Evolutionary conservation across 2,113 vertebrate species (phyloP).

Genomic region (Dicerorhinus sumatrensis): DNA sequence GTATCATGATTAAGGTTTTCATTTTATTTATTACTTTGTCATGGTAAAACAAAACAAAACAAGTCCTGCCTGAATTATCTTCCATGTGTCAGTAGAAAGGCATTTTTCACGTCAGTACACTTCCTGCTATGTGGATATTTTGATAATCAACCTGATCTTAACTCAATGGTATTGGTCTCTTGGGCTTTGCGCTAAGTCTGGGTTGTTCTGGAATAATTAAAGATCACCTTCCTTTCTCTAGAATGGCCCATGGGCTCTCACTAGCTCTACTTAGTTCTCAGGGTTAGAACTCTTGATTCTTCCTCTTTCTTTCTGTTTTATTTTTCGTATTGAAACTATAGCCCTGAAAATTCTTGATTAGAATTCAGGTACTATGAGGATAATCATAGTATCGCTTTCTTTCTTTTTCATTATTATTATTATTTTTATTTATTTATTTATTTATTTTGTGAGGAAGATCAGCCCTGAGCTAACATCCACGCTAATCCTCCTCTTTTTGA

Average conservation of each 20-base stretch:
- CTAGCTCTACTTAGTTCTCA: background rate
- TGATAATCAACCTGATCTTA: background rate
- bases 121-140: background rate
- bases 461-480: too few species aligned
- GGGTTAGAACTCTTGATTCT: background rate
- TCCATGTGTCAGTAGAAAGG: slow-evolving; percentile 7
- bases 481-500: too few species aligned
- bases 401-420: too few species aligned
- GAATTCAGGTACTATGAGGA: slow-evolving; percentile 23
- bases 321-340: background rate
- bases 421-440: too few species aligned
- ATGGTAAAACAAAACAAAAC: slow-evolving; percentile 63
- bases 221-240: background rate
- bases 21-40: slow-evolving; percentile 39
- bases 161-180: background rate
- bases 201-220: background rate
- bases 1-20: background rate
- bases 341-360: background rate
- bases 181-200: background rate
- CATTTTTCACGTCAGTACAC: background rate
- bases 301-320: background rate
- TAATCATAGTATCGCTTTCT: background rate
- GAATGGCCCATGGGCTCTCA: background rate
- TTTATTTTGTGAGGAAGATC: too few species aligned
- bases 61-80: slow-evolving; percentile 29